phyloP scores from a whole-genome alignment of 1,140 invertebrate genomes.

The Artemia franciscana region DNA sequence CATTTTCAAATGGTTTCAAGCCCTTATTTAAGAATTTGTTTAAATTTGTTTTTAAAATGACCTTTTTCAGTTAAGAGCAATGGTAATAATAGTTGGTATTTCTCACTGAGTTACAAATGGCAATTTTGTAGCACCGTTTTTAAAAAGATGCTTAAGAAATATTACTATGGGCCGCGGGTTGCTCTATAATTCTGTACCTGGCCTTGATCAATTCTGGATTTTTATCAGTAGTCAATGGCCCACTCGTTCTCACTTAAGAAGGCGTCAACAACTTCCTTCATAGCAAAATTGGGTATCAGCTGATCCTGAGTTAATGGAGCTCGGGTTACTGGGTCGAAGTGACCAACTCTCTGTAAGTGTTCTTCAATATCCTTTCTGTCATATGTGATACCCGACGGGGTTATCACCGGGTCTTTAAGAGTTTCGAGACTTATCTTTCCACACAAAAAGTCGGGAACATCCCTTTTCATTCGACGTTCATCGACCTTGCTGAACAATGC shows the following conservation, averaged over 20 bases:
- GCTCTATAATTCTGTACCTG: no score
- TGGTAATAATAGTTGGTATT: no score
- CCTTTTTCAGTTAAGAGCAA: no score
- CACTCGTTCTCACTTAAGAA: slow-evolving; percentile 92
- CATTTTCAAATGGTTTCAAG: no score
- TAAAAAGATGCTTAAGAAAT: no score
- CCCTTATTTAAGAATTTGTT: no score
- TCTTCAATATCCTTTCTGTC: slow-evolving; percentile 95
- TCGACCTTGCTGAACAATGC: slow-evolving; percentile 80
- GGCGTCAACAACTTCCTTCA: slow-evolving; percentile 95
- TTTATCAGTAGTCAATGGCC: slow-evolving; percentile 74
- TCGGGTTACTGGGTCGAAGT: slow-evolving; percentile 92
- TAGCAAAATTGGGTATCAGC: slow-evolving; percentile 89
- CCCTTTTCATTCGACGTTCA: slow-evolving; percentile 77
- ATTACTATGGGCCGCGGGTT: no score
- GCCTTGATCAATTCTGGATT: no score
- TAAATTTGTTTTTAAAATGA: no score
- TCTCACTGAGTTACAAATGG: no score
- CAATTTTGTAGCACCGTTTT: no score
- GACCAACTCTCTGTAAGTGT: slow-evolving; percentile 88
- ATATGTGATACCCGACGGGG: slow-evolving; percentile 95
- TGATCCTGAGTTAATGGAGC: slow-evolving; percentile 78
- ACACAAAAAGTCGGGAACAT: slow-evolving; percentile 94
- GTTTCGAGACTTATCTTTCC: slow-evolving; percentile 99
- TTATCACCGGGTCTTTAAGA: slow-evolving; percentile 90